Evolutionary conservation across 2,113 vertebrate species (phyloP), one percentile per base, ranked within the genome.

Genomic region (Scatophagus argus): DNA sequence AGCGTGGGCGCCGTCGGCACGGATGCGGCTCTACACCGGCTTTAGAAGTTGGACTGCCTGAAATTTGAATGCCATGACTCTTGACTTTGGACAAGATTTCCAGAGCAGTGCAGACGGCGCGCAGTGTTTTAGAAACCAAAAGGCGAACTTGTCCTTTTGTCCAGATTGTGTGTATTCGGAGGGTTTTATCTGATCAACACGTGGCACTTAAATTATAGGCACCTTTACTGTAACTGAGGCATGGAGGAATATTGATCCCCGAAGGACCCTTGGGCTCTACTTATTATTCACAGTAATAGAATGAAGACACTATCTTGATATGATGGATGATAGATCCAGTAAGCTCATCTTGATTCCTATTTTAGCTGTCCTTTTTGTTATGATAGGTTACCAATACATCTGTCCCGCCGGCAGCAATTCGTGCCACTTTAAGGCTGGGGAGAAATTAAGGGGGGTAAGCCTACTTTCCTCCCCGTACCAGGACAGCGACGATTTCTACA

Each of bases 321-420:
- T 93, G 91, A 98, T 99, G 97, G 96, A 97, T 93, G 97, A 98
- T 69, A 96, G 96, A 94, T 95, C 95, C 94, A 96, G 96, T 90
- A 98, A 96, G 94, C 96, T 97, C 93, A 94, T 99, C 85, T 92
- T 98, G 92, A 95, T 96, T 89, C 97, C 96, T 31, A 91, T 98
- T 87, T 91, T 97, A 89, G 95, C 96, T 9, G 95, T 98, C 67
- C 95, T 98, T 87, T 99, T 97, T 93, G 90, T 98, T 83, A 95
- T 96, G 94, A 96, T 98, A 89, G 96, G 97, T 62, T 98, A 97
- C 88, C 97, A 99, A 93, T 98, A 98, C 91, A 96, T 98, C 75
- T 96, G 96, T 83, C 96, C 95, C 60, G 93, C 95, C 23, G 95
- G 95, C 60, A 93, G 92, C 79, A 94, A 91, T 85, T 91, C 96